Percentiles rank a stretch among this genome's conserved stretches.
Evolutionary conservation across 2,113 vertebrate species (phyloP).

Genomic region (Pluvianellus socialis): DNA sequence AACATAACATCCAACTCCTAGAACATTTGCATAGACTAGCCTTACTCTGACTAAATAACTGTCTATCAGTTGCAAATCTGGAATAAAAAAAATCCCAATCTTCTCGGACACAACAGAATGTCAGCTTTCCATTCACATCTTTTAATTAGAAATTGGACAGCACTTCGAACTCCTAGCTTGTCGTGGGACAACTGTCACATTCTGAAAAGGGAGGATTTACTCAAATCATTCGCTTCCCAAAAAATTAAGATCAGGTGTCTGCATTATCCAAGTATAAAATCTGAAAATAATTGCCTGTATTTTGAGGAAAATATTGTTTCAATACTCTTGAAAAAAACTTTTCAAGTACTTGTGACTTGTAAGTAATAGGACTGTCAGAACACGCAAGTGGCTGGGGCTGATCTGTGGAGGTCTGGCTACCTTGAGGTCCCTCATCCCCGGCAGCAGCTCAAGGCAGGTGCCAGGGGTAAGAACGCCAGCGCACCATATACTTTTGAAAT

Average conservation of each 20-base stretch:
- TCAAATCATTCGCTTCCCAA: background rate
- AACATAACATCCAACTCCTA: conserved; percentile 45
- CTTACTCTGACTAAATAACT: conserved; percentile 45
- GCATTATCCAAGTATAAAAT: background rate
- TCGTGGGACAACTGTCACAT: background rate
- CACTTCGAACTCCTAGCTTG: background rate
- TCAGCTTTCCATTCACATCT: conserved; percentile 14
- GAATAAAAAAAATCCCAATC: background rate
- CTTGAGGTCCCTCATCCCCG: background rate
- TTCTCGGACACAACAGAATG: background rate
- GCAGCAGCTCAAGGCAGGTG: background rate
- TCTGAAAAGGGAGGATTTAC: background rate
- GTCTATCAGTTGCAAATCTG: conserved; percentile 12
- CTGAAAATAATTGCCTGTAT: background rate
- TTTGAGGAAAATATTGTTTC: background rate
- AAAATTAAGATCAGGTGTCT: background rate
- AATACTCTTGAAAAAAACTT: background rate
- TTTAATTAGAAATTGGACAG: conserved; percentile 34
- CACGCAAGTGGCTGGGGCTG: background rate
- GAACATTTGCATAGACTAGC: conserved; percentile 35
- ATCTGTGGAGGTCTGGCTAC: background rate
- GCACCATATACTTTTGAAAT: background rate
- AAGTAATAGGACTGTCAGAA: background rate
- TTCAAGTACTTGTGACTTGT: background rate
- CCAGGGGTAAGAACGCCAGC: background rate